phyloP scores from a whole-genome alignment of 2,888 invertebrate genomes.

The Brachylomia viminalis region DNA sequence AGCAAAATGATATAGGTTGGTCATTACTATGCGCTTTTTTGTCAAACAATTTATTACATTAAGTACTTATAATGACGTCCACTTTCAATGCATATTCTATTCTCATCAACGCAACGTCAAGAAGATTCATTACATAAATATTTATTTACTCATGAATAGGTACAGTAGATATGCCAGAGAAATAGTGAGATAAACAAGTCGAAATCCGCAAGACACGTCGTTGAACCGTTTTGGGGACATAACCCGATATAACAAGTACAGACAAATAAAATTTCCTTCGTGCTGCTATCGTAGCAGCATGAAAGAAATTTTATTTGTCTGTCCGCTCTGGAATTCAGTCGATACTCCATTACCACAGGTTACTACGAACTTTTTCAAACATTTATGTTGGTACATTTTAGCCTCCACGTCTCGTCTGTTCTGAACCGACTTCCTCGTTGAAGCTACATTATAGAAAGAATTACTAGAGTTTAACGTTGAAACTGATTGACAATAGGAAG shows the following conservation, averaged over 20 bases:
- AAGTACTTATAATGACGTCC: neutral
- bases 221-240: constrained; percentile 78
- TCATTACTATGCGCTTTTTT: neutral
- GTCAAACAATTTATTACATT: neutral
- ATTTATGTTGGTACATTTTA: constrained; percentile 9
- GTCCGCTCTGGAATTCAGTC: constrained; percentile 62
- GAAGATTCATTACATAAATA: constrained; percentile 26
- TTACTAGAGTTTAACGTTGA: neutral
- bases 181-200: constrained; percentile 71
- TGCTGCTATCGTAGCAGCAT: too few species aligned
- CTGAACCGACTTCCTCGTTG: neutral
- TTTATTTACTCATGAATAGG: constrained; percentile 42
- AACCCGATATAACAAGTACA: constrained; percentile 68
- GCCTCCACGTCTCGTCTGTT: neutral
- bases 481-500: constrained; percentile 7
- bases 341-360: constrained; percentile 36
- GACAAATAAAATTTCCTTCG: constrained; percentile 66
- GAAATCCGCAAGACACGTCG: constrained; percentile 71
- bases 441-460: neutral
- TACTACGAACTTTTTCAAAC: constrained; percentile 22
- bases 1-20: neutral
- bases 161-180: constrained; percentile 53
- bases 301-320: too few species aligned
- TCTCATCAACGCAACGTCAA: constrained; percentile 19
- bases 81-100: constrained; percentile 4